phyloP scores from a whole-genome alignment of 1,140 invertebrate genomes.

The Drosophila gunungcola region DNA sequence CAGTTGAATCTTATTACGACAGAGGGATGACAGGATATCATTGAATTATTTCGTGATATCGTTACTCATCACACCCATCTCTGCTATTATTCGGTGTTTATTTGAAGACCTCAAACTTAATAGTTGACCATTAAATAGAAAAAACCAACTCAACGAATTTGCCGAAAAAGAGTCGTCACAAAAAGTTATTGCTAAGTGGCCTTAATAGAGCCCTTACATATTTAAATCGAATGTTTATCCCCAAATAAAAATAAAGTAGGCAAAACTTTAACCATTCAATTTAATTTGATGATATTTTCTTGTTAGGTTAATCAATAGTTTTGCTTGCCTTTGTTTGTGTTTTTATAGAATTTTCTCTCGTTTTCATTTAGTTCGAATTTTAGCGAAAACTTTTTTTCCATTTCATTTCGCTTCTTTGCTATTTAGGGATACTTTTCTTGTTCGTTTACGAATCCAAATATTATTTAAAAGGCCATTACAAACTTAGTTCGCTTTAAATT shows the following conservation, averaged over 20 bases:
- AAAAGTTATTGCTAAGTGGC: conserved; percentile 14
- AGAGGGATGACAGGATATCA: too few relatives aligned
- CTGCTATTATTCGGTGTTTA: conserved; percentile 14
- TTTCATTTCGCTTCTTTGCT: conserved; percentile 14
- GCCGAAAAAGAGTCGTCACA: neutral
- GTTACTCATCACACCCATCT: neutral
- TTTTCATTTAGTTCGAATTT: neutral
- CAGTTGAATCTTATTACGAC: too few relatives aligned
- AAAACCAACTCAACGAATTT: neutral
- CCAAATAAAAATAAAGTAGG: conserved; percentile 3
- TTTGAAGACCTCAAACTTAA: neutral
- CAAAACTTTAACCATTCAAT: conserved; percentile 38
- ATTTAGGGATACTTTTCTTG: neutral
- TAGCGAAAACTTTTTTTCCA: conserved; percentile 21
- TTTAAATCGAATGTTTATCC: conserved; percentile 30
- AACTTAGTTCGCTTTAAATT: neutral
- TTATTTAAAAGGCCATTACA: neutral
- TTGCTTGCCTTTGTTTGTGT: neutral
- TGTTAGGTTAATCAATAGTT: conserved; percentile 35
- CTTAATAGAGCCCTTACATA: conserved; percentile 28
- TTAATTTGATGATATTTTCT: conserved; percentile 34
- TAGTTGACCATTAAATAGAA: conserved; percentile 1
- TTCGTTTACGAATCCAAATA: neutral
- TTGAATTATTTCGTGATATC: neutral
- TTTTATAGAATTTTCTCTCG: conserved; percentile 1